Conservation (phyloP, 2,797 vertebrate species). For the Cheirogaleus major region DNA sequence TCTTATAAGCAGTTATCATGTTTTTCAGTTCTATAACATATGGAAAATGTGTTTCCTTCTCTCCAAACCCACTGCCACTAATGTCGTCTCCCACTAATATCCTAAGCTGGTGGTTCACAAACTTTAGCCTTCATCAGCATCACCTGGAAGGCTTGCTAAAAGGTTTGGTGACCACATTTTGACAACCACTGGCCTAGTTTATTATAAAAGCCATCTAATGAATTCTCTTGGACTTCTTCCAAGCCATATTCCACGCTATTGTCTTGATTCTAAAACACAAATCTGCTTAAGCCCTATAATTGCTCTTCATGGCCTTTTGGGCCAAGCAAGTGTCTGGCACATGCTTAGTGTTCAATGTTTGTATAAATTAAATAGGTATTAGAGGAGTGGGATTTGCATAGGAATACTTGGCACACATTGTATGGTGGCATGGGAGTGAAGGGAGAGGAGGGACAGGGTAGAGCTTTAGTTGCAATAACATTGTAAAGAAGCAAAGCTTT, state of each 20-base stretch:
- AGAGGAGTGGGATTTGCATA: not conserved
- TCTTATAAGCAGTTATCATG: not conserved
- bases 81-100: not conserved
- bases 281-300: slow-evolving; percentile 9
- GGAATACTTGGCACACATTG: not conserved
- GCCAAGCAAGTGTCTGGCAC: not conserved
- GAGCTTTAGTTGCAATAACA: not conserved
- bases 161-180: not conserved
- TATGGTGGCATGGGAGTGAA: not conserved
- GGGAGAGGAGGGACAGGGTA: not conserved
- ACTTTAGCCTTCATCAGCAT: accelerated
- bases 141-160: not conserved
- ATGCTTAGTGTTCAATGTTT: not conserved
- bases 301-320: not conserved
- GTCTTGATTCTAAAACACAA: slow-evolving; percentile 31
- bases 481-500: not conserved
- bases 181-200: not conserved
- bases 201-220: not conserved
- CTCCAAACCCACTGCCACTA: not conserved
- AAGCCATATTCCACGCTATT: not conserved
- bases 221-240: not conserved
- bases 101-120: not conserved
- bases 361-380: not conserved
- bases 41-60: not conserved
- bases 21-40: not conserved